Evolutionary conservation across 2,113 vertebrate species (phyloP), one percentile per base, ranked within the genome.

Genomic region (Ammodramus savannarum): DNA sequence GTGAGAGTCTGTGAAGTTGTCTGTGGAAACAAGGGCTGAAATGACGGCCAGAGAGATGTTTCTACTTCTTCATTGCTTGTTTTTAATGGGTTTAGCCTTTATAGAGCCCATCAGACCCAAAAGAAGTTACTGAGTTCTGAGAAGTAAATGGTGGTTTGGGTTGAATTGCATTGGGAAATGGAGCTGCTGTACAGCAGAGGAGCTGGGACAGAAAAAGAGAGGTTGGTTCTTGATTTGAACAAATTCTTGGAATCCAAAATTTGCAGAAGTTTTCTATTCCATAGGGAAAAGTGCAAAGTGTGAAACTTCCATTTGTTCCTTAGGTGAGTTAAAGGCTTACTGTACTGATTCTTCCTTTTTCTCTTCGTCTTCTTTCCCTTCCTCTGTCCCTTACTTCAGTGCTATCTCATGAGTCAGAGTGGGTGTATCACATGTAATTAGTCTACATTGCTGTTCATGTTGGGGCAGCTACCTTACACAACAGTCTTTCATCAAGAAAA

Each of bases 361-460:
- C 48, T 84, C 39, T 81, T 74, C n/a, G 31, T 49, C 54, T 57
- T 91, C 63, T 92, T 85, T 32, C 65, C 52, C 21, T 85, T 63
- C 43, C 25, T 71, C 22, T 6, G 10, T 90, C 39, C 51, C 39
- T 77, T 41, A 69, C 62, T 93, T 57, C 43, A 90, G 63, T 77
- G 59, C 94, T 90, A 31, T 95, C 41, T 5, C 80, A 61, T 97
- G 97, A 98, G 87, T 98, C 97, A 97, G 95, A 95, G 90, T 90
- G 96, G 96, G 95, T 97, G 97, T 97, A 97, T 97, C 97, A 95
- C 89, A 93, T 93, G 86, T 97, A 96, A 98, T 98, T 98, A 97
- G 81, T 93, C 94, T 85, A 65, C 95, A 93, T 96, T 96, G 96
- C 94, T 94, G 88, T 97, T 98, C 97, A 3, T 97, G 98, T 97